These are phyloP conservation scores for Halictus ligatus DNA, from an alignment of 2,888 invertebrate species.

Conservation along the genomic window DNA sequence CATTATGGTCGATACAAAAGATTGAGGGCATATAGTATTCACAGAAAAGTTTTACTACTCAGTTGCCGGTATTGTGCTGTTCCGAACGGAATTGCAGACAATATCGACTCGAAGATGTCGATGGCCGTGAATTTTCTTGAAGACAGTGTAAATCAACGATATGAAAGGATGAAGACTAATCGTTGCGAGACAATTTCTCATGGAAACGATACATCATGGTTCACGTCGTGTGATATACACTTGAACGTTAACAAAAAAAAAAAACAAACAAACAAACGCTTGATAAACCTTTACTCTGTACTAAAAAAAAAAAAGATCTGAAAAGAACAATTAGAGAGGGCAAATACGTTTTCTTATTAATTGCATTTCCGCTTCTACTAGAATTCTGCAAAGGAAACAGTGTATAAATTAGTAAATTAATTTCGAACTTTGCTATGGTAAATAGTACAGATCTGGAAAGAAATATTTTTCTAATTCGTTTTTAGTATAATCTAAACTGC, in stretches of 20 bases:
- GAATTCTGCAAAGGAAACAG: slow-evolving; percentile 37
- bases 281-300: slow-evolving; percentile 63
- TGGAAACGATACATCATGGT: slow-evolving; percentile 34
- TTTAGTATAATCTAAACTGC: slow-evolving; percentile 66
- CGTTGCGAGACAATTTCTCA: slow-evolving; percentile 30
- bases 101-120: slow-evolving; percentile 12
- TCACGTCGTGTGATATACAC: slow-evolving; percentile 52
- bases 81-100: slow-evolving; percentile 13
- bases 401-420: slow-evolving; percentile 58
- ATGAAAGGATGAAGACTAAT: slow-evolving; percentile 28
- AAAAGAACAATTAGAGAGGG: slow-evolving; percentile 50
- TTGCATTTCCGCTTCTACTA: slow-evolving; percentile 69
- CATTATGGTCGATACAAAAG: slow-evolving; percentile 27
- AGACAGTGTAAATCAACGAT: slow-evolving; percentile 39
- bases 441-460: slow-evolving; percentile 69
- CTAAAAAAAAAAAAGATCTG: slow-evolving; percentile 60
- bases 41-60: slow-evolving; percentile 24
- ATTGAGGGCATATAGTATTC: neutral
- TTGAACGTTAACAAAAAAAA: slow-evolving; percentile 67
- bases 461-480: slow-evolving; percentile 73
- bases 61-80: slow-evolving; percentile 37
- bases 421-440: slow-evolving; percentile 65
- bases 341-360: slow-evolving; percentile 59
- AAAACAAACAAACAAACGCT: slow-evolving; percentile 52
- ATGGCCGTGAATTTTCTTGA: slow-evolving; percentile 21